phyloP scores from a whole-genome alignment of 2,113 vertebrate species.

The Misgurnus mizolepis region DNA sequence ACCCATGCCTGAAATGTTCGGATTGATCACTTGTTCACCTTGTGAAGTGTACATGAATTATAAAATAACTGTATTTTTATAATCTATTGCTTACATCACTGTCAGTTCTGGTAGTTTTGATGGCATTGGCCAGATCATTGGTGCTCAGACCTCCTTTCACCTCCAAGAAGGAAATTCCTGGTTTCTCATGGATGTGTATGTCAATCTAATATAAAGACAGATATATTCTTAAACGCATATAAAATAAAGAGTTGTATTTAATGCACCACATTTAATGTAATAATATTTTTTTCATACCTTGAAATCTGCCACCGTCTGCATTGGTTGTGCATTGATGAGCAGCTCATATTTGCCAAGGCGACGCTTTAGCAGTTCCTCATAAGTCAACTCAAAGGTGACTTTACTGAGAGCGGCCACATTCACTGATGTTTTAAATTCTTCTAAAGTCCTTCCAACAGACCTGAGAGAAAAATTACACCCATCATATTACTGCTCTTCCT shows the following conservation, averaged over 20 bases:
- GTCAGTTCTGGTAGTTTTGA: conserved; percentile 75
- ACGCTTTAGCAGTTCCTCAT: conserved; percentile 89
- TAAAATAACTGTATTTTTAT: neutral
- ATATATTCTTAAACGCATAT: neutral
- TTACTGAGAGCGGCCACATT: conserved; percentile 83
- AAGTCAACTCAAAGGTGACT: conserved; percentile 88
- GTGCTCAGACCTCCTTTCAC: conserved; percentile 81
- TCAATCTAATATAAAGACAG: conserved; percentile 74
- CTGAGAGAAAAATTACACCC: conserved; percentile 62
- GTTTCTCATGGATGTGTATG: conserved; percentile 83
- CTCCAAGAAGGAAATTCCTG: conserved; percentile 80
- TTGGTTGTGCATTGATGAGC: conserved; percentile 85
- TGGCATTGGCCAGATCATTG: conserved; percentile 71
- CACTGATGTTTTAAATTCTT: conserved; percentile 90
- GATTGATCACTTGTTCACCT: too few relatives aligned
- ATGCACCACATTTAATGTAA: too few relatives aligned
- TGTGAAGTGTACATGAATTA: neutral
- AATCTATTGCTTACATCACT: conserved; percentile 75
- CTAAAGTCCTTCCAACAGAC: conserved; percentile 87
- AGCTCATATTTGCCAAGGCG: conserved; percentile 85
- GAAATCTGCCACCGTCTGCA: conserved; percentile 85
- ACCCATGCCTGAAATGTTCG: conserved; percentile 50
- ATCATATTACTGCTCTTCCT: neutral
- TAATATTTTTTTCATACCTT: conserved; percentile 67
- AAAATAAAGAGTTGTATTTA: neutral